phyloP scores from a whole-genome alignment of 2,113 vertebrate species.

The Condylura cristata region DNA sequence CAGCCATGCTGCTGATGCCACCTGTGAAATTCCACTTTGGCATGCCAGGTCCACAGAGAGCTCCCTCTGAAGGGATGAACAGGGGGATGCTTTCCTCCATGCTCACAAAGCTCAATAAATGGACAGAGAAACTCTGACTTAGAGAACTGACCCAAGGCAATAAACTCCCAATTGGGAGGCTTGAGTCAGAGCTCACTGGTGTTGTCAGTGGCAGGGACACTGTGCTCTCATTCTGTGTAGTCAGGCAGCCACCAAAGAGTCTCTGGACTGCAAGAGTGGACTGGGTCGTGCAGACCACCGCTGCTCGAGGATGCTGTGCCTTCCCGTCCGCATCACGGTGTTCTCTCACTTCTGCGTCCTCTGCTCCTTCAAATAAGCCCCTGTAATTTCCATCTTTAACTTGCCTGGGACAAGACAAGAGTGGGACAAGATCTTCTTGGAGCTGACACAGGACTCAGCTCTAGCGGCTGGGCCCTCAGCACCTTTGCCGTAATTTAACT shows the following conservation, averaged over 20 bases:
- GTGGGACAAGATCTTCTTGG: background rate
- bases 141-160: background rate
- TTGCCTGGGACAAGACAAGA: too few relatives aligned
- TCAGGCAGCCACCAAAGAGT: accelerated
- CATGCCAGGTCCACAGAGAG: background rate
- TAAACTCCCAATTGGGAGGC: too few relatives aligned
- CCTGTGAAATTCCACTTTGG: background rate
- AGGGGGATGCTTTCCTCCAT: accelerated
- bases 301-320: background rate
- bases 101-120: background rate
- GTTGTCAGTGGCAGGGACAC: background rate
- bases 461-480: accelerated
- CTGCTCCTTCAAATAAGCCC: background rate
- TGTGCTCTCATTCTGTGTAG: background rate
- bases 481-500: too few relatives aligned
- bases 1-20: background rate
- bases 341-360: background rate
- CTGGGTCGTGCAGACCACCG: background rate
- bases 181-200: background rate
- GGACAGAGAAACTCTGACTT: background rate
- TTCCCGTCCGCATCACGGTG: accelerated
- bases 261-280: background rate
- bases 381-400: background rate
- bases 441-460: background rate
- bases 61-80: background rate